Evolutionary conservation across 2,113 vertebrate genomes (phyloP).

Genomic region (Sinosuthora webbiana): DNA sequence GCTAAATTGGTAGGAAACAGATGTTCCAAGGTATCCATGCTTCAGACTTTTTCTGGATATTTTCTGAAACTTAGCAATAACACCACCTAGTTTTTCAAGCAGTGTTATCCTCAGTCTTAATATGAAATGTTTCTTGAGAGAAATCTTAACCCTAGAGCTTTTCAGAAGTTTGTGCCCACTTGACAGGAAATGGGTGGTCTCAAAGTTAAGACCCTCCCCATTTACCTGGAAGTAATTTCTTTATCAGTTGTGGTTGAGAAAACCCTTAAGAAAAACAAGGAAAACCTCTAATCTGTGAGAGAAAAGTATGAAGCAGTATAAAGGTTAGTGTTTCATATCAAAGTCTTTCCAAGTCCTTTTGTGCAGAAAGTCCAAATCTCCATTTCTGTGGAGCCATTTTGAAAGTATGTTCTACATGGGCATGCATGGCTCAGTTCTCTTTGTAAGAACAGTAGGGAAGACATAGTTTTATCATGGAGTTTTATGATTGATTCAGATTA

Average conservation of each 20-base stretch:
- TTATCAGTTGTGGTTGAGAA: not conserved
- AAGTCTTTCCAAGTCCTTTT: not conserved
- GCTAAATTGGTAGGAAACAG: not conserved
- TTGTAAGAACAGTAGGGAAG: not conserved
- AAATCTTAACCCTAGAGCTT: not conserved
- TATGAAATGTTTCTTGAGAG: not conserved
- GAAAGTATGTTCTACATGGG: not conserved
- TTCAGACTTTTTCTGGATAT: not conserved
- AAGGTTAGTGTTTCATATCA: not conserved
- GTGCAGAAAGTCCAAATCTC: not conserved
- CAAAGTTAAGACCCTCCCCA: not conserved
- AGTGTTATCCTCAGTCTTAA: not conserved
- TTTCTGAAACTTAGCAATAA: not conserved
- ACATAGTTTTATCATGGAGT: not conserved
- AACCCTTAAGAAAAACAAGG: not conserved
- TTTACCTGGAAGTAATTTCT: not conserved
- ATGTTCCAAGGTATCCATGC: not conserved
- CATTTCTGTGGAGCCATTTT: not conserved
- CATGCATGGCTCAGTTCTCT: not conserved
- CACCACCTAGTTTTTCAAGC: not conserved
- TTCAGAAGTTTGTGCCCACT: not conserved
- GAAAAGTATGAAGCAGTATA: not conserved
- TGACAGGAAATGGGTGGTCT: not conserved
- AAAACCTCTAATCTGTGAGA: not conserved
- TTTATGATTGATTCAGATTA: not conserved